Evolutionary conservation across 2,888 invertebrate species (phyloP).

Genomic region (Eupithecia inturbata): DNA sequence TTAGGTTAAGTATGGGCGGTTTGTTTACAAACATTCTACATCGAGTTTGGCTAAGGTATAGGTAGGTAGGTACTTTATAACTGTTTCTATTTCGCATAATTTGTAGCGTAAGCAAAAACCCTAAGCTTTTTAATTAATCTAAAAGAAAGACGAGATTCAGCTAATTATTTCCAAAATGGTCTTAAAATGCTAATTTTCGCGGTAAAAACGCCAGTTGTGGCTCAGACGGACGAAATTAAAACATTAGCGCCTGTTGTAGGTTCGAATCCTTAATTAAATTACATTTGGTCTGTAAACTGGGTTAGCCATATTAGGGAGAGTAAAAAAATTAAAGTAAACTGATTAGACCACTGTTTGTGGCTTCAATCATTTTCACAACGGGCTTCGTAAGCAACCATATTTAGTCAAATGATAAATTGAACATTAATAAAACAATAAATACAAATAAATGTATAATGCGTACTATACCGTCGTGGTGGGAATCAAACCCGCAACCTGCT

Average conservation of each 20-base stretch:
- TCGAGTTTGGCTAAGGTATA: too few species aligned
- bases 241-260: conserved; percentile 18
- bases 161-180: conserved; percentile 10
- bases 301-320: neutral
- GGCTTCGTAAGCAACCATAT: too few species aligned
- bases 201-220: conserved; percentile 22
- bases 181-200: conserved; percentile 29
- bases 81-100: neutral
- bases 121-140: conserved; percentile 5
- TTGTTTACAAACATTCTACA: too few species aligned
- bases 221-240: conserved; percentile 28
- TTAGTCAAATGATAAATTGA: too few species aligned
- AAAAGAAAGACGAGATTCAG: conserved; percentile 1
- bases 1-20: too few species aligned
- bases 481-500: too few species aligned
- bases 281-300: neutral
- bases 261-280: conserved; percentile 16
- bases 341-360: neutral
- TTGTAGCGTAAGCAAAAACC: neutral
- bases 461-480: too few species aligned
- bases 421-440: too few species aligned
- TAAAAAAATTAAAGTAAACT: neutral
- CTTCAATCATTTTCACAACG: neutral
- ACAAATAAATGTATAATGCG: too few species aligned
- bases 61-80: neutral